Evolutionary conservation across 2,797 vertebrate genomes (phyloP).

Genomic region (Macropus fuliginosus): DNA sequence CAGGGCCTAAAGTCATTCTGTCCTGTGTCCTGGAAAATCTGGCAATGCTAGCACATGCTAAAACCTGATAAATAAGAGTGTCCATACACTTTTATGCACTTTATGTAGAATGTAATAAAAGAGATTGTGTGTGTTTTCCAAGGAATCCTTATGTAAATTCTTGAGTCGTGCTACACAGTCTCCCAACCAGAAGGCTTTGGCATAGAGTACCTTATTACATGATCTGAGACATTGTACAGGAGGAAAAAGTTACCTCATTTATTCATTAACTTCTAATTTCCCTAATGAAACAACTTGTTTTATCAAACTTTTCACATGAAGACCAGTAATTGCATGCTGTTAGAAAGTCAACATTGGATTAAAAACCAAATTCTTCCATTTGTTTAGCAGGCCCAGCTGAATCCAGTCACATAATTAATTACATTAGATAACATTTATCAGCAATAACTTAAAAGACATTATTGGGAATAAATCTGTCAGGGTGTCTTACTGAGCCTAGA

Average conservation of each 20-base stretch:
- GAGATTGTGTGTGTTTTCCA: slow-evolving; percentile 17
- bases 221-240: background rate
- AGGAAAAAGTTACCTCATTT: background rate
- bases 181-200: background rate
- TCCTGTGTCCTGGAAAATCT: background rate
- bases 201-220: background rate
- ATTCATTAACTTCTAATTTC: background rate
- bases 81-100: background rate
- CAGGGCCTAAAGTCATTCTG: slow-evolving; percentile 26
- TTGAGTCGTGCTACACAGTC: slow-evolving; percentile 35
- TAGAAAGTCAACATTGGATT: slow-evolving; percentile 5
- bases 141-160: slow-evolving; percentile 12
- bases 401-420: background rate
- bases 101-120: background rate
- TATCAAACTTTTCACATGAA: background rate
- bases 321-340: slow-evolving; percentile 13
- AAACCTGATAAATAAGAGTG: slow-evolving; percentile 15
- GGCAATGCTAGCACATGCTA: slow-evolving; percentile 20
- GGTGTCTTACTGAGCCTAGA: background rate
- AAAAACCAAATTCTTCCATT: slow-evolving; percentile 11
- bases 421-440: background rate
- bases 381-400: background rate
- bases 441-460: background rate
- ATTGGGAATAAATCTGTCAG: slow-evolving; percentile 2
- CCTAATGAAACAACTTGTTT: background rate